These are phyloP conservation scores for Cettia cetti DNA, from an alignment of 2,113 vertebrate species.

Conservation along the genomic window DNA sequence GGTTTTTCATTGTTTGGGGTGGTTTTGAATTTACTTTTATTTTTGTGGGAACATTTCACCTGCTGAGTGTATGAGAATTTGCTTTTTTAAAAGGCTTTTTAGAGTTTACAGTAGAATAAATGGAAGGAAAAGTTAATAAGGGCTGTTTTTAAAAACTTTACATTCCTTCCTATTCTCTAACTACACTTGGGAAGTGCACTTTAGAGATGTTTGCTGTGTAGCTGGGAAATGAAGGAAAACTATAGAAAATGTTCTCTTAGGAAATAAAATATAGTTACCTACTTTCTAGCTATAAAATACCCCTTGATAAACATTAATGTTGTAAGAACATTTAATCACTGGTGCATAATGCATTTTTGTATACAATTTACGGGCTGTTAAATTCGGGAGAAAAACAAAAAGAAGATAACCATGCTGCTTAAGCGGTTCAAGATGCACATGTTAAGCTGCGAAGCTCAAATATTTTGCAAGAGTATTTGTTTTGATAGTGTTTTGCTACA, in stretches of 20 bases:
- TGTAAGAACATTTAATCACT: constrained; percentile 71
- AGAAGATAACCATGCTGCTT: constrained; percentile 74
- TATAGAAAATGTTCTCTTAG: constrained; percentile 76
- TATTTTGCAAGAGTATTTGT: constrained; percentile 76
- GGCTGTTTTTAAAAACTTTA: constrained; percentile 84
- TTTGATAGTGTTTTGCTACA: constrained; percentile 72
- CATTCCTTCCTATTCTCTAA: constrained; percentile 82
- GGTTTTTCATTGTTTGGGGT: constrained; percentile 49
- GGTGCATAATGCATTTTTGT: constrained; percentile 76
- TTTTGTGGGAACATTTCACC: constrained; percentile 73
- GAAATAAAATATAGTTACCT: constrained; percentile 74
- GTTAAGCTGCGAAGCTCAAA: constrained; percentile 72
- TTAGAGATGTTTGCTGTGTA: constrained; percentile 74
- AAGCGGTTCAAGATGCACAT: constrained; percentile 72
- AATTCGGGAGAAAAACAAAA: constrained; percentile 70
- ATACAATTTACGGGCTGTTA: constrained; percentile 72
- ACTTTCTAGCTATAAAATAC: constrained; percentile 74
- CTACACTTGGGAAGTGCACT: constrained; percentile 80
- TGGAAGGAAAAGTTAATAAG: constrained; percentile 84
- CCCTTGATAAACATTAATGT: constrained; percentile 70
- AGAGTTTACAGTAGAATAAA: constrained; percentile 81
- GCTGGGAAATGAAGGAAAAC: constrained; percentile 74
- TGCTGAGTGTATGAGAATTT: constrained; percentile 75
- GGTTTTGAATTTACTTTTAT: constrained; percentile 36
- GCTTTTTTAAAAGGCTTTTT: constrained; percentile 79